Percentiles rank a stretch among this genome's conserved stretches.
Conservation (phyloP, 2,888 invertebrate species). For the Aplocera efformata region DNA sequence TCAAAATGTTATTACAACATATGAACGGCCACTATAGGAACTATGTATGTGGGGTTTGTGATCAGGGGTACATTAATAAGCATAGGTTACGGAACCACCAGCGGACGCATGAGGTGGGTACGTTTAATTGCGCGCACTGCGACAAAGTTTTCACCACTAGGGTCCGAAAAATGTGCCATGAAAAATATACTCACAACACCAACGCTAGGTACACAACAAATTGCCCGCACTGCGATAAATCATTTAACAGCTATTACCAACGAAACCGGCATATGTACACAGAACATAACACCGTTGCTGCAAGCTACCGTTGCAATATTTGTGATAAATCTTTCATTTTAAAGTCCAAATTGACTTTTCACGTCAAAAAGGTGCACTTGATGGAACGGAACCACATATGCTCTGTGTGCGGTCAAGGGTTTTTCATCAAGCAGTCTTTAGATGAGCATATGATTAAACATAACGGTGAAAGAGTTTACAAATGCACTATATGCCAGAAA, state of each 20-base stretch:
- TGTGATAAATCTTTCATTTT: conserved; percentile 65
- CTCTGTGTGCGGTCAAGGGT: conserved; percentile 61
- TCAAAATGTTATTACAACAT: conserved; percentile 65
- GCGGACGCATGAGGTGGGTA: conserved; percentile 56
- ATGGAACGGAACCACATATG: conserved; percentile 70
- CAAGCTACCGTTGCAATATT: conserved; percentile 64
- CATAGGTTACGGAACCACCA: conserved; percentile 60
- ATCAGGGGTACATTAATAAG: conserved; percentile 62
- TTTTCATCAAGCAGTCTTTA: conserved; percentile 63
- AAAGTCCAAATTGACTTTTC: conserved; percentile 62
- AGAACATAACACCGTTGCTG: conserved; percentile 57
- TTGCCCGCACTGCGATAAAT: conserved; percentile 62
- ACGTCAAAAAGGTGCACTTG: conserved; percentile 66
- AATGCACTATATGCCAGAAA: conserved; percentile 59
- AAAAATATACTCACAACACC: conserved; percentile 64
- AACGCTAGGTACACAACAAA: conserved; percentile 57
- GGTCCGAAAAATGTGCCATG: conserved; percentile 57
- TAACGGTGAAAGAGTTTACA: conserved; percentile 60
- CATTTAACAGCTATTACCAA: conserved; percentile 64
- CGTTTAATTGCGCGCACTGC: conserved; percentile 58
- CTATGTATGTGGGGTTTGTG: conserved; percentile 63
- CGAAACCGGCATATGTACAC: conserved; percentile 63
- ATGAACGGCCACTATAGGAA: conserved; percentile 72
- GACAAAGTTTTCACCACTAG: conserved; percentile 60
- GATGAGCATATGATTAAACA: conserved; percentile 71